These are phyloP conservation scores for Myathropa florea DNA, from an alignment of 2,888 invertebrate species.

Conservation along the genomic window DNA sequence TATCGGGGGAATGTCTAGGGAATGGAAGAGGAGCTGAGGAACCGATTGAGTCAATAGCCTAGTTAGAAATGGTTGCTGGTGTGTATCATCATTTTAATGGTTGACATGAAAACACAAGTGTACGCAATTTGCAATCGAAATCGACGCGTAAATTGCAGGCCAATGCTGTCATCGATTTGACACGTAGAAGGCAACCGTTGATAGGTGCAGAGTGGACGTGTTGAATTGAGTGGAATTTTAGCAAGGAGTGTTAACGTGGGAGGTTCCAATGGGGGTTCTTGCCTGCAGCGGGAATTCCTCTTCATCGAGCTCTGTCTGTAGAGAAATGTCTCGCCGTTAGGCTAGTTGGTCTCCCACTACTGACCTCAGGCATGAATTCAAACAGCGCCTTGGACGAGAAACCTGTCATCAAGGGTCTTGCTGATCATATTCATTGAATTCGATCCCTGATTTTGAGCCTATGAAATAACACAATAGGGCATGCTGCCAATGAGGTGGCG, in stretches of 20 bases:
- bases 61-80: too few species aligned
- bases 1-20: not conserved
- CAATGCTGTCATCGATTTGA: not conserved
- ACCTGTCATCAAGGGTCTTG: too few species aligned
- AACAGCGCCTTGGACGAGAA: too few species aligned
- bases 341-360: too few species aligned
- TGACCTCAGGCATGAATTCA: too few species aligned
- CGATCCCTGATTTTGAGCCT: too few species aligned
- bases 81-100: constrained; percentile 30
- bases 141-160: not conserved
- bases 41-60: constrained; percentile 41
- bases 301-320: too few species aligned
- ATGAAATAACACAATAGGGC: too few species aligned
- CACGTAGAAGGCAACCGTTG: not conserved
- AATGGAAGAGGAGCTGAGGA: not conserved
- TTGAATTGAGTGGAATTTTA: not conserved
- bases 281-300: too few species aligned
- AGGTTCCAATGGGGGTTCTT: not conserved
- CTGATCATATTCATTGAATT: too few species aligned
- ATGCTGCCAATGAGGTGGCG: too few species aligned
- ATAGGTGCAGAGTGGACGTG: not conserved
- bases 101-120: constrained; percentile 8
- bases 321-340: too few species aligned
- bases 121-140: constrained; percentile 1
- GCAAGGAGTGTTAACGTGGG: not conserved